Evolutionary conservation across 1,140 invertebrate species (phyloP).

Genomic region (Euwallacea similis): DNA sequence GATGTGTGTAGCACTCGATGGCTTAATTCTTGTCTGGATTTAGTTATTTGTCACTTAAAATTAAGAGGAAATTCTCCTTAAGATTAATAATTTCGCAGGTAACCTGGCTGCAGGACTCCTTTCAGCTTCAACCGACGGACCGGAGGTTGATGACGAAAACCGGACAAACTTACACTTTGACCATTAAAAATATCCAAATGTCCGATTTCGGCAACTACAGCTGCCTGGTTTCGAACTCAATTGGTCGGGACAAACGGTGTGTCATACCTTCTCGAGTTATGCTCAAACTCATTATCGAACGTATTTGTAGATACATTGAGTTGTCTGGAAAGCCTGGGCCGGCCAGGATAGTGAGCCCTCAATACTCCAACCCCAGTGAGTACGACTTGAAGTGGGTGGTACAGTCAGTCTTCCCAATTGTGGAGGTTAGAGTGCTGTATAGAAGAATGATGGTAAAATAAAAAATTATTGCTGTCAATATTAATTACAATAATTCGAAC

Average conservation of each 20-base stretch:
- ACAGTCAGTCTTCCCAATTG: constrained; percentile 66
- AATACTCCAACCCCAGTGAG: constrained; percentile 60
- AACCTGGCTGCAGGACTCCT: constrained; percentile 58
- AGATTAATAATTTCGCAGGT: constrained; percentile 42
- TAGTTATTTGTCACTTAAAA: not conserved
- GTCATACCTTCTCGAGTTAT: constrained; percentile 32
- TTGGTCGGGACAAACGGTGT: constrained; percentile 63
- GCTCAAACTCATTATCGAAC: not conserved
- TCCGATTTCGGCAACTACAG: constrained; percentile 63
- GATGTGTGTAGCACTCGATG: constrained; percentile 7
- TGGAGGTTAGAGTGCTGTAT: constrained; percentile 66
- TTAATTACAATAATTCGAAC: too few species aligned
- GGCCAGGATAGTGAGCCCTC: constrained; percentile 63
- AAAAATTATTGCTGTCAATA: not conserved
- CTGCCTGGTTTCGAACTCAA: constrained; percentile 70
- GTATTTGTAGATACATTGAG: constrained; percentile 58
- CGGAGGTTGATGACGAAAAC: constrained; percentile 54
- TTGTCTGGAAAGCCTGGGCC: constrained; percentile 68
- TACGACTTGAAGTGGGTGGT: constrained; percentile 66
- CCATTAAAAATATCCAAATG: constrained; percentile 54
- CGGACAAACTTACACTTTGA: constrained; percentile 55
- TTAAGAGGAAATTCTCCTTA: not conserved
- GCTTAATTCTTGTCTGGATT: constrained; percentile 1
- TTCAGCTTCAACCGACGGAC: constrained; percentile 57
- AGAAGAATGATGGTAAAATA: constrained; percentile 62